Conservation (phyloP, 1,140 invertebrate species). For the Platorchestia sp. region DNA sequence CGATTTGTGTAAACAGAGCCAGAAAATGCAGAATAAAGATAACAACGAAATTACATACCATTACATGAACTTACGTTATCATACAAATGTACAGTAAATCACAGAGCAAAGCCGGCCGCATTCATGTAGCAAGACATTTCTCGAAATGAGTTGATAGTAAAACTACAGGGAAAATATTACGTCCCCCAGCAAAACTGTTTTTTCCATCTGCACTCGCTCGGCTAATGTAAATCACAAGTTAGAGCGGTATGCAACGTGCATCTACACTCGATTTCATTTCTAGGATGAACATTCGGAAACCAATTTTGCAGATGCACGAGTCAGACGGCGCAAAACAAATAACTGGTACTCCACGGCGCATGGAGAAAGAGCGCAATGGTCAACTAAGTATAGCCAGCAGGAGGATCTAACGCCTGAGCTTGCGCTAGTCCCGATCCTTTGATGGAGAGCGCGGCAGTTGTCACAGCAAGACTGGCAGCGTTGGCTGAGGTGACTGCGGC, state of each 20-base stretch:
- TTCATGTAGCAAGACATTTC: neutral
- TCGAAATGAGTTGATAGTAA: neutral
- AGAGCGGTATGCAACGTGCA: neutral
- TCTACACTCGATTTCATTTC: neutral
- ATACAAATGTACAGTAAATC: neutral
- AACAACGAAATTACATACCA: neutral
- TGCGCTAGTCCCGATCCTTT: neutral
- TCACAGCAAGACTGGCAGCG: neutral
- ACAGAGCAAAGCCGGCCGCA: neutral
- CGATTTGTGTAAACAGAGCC: no score
- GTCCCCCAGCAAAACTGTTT: neutral
- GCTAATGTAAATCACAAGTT: neutral
- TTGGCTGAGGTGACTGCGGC: conserved; percentile 12
- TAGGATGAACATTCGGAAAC: neutral
- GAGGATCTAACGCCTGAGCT: conserved; percentile 26
- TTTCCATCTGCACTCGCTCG: neutral
- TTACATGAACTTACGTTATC: neutral
- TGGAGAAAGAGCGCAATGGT: neutral
- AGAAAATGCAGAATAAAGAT: neutral
- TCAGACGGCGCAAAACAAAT: neutral
- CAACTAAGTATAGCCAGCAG: conserved; percentile 16
- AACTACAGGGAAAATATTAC: neutral
- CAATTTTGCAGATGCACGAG: neutral
- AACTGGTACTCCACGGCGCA: neutral
- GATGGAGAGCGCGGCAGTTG: neutral